These are phyloP conservation scores for Tauraco hartlaubi DNA, from an alignment of 2,797 vertebrate genomes.

Conservation along the genomic window DNA sequence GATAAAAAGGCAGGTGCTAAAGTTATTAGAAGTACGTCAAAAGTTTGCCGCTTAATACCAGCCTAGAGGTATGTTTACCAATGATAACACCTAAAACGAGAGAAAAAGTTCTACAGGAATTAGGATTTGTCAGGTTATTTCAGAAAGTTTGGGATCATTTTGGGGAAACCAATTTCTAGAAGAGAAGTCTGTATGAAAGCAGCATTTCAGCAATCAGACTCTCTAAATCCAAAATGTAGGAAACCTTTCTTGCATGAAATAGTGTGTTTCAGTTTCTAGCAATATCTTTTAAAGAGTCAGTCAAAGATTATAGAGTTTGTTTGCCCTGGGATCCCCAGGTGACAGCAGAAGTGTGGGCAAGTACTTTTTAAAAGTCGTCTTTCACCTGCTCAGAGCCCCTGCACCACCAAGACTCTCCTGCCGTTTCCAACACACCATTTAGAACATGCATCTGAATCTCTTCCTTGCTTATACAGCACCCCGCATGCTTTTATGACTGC, in stretches of 20 bases:
- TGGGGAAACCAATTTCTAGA: slow-evolving; percentile 56
- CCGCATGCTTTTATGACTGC: not conserved
- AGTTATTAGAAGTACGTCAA: slow-evolving; percentile 1
- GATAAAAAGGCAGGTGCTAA: slow-evolving; percentile 1
- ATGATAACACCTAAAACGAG: slow-evolving; percentile 40
- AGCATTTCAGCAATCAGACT: slow-evolving; percentile 29
- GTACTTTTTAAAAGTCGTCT: not conserved
- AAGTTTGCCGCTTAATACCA: not conserved
- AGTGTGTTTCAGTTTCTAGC: slow-evolving; percentile 48
- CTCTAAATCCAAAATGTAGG: slow-evolving; percentile 56
- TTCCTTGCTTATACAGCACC: not conserved
- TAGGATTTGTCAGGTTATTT: slow-evolving; percentile 69
- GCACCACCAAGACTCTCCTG: not conserved
- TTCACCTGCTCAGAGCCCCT: not conserved
- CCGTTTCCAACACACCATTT: not conserved
- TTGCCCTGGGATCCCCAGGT: not conserved
- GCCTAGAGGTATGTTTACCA: slow-evolving; percentile 38
- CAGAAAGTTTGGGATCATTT: slow-evolving; percentile 49
- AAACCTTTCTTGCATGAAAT: slow-evolving; percentile 59
- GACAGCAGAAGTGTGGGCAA: not conserved
- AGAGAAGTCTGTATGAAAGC: slow-evolving; percentile 24
- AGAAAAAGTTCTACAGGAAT: slow-evolving; percentile 25
- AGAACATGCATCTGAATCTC: not conserved
- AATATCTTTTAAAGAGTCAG: slow-evolving; percentile 26
- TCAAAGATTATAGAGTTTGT: slow-evolving; percentile 34